These are phyloP conservation scores for Tinea semifulvella DNA, from an alignment of 2,888 invertebrate species.

Conservation along the genomic window DNA sequence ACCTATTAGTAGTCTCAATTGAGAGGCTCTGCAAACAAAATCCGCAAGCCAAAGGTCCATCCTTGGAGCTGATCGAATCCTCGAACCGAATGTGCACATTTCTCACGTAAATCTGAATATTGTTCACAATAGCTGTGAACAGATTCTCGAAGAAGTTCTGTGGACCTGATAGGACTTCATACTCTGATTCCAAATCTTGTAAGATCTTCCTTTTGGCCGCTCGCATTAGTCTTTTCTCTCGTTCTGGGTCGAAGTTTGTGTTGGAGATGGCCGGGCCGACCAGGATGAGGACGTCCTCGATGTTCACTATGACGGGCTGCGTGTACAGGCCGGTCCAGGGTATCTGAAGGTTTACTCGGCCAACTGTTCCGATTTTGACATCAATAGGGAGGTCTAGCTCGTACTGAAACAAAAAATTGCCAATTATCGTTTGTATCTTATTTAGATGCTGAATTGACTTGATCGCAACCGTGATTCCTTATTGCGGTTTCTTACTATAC, in stretches of 20 bases:
- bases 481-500: too few species aligned
- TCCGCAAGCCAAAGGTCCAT: slow-evolving; percentile 76
- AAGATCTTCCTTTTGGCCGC: slow-evolving; percentile 78
- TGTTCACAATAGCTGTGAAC: slow-evolving; percentile 79
- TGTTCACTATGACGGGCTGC: slow-evolving; percentile 74
- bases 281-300: slow-evolving; percentile 80
- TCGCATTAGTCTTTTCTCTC: slow-evolving; percentile 75
- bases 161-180: slow-evolving; percentile 69
- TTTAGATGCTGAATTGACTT: too few species aligned
- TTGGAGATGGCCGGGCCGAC: slow-evolving; percentile 78
- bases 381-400: slow-evolving; percentile 83
- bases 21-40: slow-evolving; percentile 79
- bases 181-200: slow-evolving; percentile 70
- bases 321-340: slow-evolving; percentile 82
- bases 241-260: slow-evolving; percentile 74
- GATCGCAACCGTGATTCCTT: too few species aligned
- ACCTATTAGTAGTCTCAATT: slow-evolving; percentile 84
- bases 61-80: slow-evolving; percentile 73
- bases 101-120: slow-evolving; percentile 79
- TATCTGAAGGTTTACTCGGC: slow-evolving; percentile 76
- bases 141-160: slow-evolving; percentile 76
- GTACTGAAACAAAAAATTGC: slow-evolving; percentile 70
- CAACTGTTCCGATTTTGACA: slow-evolving; percentile 82
- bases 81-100: slow-evolving; percentile 86
- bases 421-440: too few species aligned